A percentile compares a stretch with the other conserved stretches of the same genome.
Conservation (phyloP, 2,797 vertebrate species). For the Mergus octosetaceus region DNA sequence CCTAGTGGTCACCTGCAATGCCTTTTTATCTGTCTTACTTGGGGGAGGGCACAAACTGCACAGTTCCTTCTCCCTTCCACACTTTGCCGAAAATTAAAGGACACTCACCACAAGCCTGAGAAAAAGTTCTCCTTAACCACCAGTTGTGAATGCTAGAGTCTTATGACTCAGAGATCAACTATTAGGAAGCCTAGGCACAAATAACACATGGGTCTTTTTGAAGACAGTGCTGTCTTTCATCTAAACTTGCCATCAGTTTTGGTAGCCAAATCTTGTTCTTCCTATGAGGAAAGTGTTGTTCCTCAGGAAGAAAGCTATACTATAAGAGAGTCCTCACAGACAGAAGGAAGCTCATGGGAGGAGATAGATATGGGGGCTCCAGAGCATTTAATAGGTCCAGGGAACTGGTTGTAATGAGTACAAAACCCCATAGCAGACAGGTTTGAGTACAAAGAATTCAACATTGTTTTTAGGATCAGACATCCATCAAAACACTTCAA, state of each 20-base stretch:
- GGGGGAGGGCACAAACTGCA: not conserved
- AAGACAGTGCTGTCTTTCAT: not conserved
- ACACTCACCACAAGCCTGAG: not conserved
- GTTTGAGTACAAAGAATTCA: not conserved
- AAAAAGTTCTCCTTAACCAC: not conserved
- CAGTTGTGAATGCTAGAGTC: not conserved
- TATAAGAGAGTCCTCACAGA: not conserved
- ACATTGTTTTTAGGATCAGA: not conserved
- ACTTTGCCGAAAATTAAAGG: not conserved
- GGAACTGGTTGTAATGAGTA: not conserved
- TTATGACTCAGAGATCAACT: not conserved
- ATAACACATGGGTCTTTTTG: not conserved
- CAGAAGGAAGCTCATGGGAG: not conserved
- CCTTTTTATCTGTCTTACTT: not conserved
- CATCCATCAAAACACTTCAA: not conserved
- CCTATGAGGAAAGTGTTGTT: not conserved
- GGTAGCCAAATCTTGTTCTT: not conserved
- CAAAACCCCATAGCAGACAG: not conserved
- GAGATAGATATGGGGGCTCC: not conserved
- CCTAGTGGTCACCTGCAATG: not conserved
- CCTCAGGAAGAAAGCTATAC: not conserved
- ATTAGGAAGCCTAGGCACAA: not conserved
- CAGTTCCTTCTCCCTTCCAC: not conserved
- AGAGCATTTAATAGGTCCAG: not conserved
- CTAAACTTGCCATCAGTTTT: not conserved